Base-by-base conservation (phyloP, 2,888 invertebrate genomes). In the Petrolisthes cinctipes region DNA sequence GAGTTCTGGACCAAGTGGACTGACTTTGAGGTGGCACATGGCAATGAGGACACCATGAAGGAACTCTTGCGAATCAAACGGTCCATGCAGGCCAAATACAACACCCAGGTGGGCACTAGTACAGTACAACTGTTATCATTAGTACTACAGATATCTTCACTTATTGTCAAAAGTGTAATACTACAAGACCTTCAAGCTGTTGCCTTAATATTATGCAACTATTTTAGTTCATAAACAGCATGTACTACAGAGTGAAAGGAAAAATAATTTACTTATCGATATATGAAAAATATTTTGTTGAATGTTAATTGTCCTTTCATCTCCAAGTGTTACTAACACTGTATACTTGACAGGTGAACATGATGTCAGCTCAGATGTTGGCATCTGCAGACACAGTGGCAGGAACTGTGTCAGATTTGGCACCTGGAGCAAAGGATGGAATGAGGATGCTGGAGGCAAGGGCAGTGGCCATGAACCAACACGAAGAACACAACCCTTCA, bases 1-100 rank as follows among this genome's bases (percentile, higher is more conserved):
- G 96, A 97, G 86, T 99, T 99, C 93, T 99, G 99, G 99, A 97
- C 97, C 92, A 97, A 97, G 0, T 99, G 99, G 99, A 98, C 99
- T 93, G 98, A 99, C 92, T 99, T 99, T 94, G 99, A 99, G 94
- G 97, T 99, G 23, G 95, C 97, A 81, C 99, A 99, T 93, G 99
- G 99, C 20, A 99, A 99, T 93, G 99, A 99, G 93, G 99, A 99
- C 92, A 99, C 99, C 0, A 98, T 99, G 95, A 94, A 99, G 79
- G 99, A 99, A 94, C 99, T 99, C 99, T 94, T 99, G 91, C 95
- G 99, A 92, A 98, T 99, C 91, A 98, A 99, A 93, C 95, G 99
- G 91, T 98, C 98, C 92, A 97, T 99, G 0, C 98, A 99, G 93
- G 99, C 99, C 5, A 97, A 97, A 92, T 99, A 98, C 93, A 99